These are phyloP conservation scores for Anthoscopus minutus DNA, from an alignment of 2,113 vertebrate genomes.

Conservation along the genomic window DNA sequence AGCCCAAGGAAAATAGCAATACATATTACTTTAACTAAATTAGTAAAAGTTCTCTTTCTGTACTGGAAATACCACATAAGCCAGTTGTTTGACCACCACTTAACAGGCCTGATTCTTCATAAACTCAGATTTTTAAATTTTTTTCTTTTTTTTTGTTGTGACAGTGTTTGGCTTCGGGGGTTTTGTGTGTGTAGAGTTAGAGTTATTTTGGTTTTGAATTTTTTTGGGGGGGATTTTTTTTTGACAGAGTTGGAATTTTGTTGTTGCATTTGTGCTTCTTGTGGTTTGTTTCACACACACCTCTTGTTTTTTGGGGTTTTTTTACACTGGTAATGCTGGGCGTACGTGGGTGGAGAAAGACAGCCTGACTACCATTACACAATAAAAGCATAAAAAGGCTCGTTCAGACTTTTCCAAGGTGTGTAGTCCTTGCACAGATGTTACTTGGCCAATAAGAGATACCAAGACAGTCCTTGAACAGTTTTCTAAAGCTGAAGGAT, in stretches of 20 bases:
- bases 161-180: not conserved
- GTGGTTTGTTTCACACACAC: not conserved
- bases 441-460: not conserved
- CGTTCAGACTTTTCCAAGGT: not conserved
- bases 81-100: not conserved
- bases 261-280: not conserved
- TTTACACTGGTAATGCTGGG: not conserved
- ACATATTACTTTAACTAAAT: not conserved
- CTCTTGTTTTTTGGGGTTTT: not conserved
- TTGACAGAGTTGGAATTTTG: not conserved
- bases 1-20: not conserved
- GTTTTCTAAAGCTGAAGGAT: not conserved
- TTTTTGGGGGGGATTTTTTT: not conserved
- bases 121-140: not conserved
- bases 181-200: not conserved
- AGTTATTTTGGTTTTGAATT: too few relatives aligned
- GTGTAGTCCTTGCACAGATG: not conserved
- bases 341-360: not conserved
- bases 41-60: not conserved
- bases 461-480: not conserved
- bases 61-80: not conserved
- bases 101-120: not conserved
- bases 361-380: not conserved
- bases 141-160: not conserved
- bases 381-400: not conserved